A percentile compares a stretch with the other conserved stretches of the same genome.
phyloP scores from a whole-genome alignment of 2,888 invertebrate species.

The Baccha elongata region DNA sequence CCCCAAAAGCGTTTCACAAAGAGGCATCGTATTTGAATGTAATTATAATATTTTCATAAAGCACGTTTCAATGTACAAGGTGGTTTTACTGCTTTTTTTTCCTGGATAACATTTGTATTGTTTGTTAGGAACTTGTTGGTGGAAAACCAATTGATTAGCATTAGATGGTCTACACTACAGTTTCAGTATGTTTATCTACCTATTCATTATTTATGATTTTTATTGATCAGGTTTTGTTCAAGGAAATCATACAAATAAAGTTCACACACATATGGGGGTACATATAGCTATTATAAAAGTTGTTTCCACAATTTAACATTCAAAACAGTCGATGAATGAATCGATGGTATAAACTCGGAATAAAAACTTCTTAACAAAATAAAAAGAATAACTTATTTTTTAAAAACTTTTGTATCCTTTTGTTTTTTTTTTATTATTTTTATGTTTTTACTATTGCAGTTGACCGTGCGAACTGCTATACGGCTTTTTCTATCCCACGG shows the following conservation, averaged over 20 bases:
- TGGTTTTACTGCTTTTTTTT: constrained; percentile 32
- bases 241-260: background rate
- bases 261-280: too few relatives aligned
- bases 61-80: constrained; percentile 48
- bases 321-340: too few relatives aligned
- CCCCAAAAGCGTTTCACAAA: constrained; percentile 61
- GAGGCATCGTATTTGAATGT: constrained; percentile 48
- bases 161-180: background rate
- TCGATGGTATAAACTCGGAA: too few relatives aligned
- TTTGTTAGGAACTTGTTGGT: background rate
- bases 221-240: background rate
- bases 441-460: too few relatives aligned
- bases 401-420: too few relatives aligned
- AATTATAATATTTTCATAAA: constrained; percentile 67
- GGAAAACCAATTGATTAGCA: background rate
- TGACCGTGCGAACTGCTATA: too few relatives aligned
- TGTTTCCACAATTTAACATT: too few relatives aligned
- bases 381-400: too few relatives aligned
- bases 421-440: too few relatives aligned
- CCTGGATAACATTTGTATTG: background rate
- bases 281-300: too few relatives aligned
- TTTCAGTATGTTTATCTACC: background rate
- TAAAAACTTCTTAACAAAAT: too few relatives aligned
- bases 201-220: background rate
- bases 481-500: too few relatives aligned